Evolutionary conservation across 2,888 invertebrate species (phyloP).

Genomic region (Polydesmus complanatus): DNA sequence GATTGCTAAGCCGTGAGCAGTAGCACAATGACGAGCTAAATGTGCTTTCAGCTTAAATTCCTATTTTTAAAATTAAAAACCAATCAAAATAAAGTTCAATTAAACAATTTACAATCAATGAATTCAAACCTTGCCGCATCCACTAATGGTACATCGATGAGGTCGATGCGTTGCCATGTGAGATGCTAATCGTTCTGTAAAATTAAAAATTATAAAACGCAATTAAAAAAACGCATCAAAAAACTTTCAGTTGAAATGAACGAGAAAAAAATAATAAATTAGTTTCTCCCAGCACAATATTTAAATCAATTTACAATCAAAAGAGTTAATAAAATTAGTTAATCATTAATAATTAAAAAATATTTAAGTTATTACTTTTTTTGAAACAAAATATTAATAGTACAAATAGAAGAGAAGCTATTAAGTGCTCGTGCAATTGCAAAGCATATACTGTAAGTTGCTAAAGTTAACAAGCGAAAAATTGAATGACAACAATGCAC

Average conservation of each 20-base stretch:
- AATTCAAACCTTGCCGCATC: slow-evolving; percentile 60
- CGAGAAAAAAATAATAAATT: background rate
- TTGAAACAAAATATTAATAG: background rate
- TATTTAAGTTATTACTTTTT: too few species aligned
- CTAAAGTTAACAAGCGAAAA: background rate
- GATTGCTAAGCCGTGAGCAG: slow-evolving; percentile 67
- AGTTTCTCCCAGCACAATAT: background rate
- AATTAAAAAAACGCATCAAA: too few species aligned
- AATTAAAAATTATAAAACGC: slow-evolving; percentile 9
- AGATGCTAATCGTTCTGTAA: slow-evolving; percentile 35
- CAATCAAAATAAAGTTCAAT: background rate
- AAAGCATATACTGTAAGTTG: background rate
- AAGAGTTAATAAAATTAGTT: background rate
- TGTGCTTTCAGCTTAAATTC: slow-evolving; percentile 93
- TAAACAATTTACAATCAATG: background rate
- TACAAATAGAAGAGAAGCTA: too few species aligned
- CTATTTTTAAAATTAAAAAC: slow-evolving; percentile 25
- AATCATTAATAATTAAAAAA: background rate
- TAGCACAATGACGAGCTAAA: slow-evolving; percentile 82
- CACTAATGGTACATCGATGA: slow-evolving; percentile 76
- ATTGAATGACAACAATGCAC: background rate
- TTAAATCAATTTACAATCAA: background rate
- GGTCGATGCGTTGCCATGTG: slow-evolving; percentile 53
- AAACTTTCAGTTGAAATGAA: too few species aligned
- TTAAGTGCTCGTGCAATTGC: background rate